These are phyloP conservation scores for Apodemia zela DNA, from an alignment of 2,888 invertebrate species.

Conservation along the genomic window DNA sequence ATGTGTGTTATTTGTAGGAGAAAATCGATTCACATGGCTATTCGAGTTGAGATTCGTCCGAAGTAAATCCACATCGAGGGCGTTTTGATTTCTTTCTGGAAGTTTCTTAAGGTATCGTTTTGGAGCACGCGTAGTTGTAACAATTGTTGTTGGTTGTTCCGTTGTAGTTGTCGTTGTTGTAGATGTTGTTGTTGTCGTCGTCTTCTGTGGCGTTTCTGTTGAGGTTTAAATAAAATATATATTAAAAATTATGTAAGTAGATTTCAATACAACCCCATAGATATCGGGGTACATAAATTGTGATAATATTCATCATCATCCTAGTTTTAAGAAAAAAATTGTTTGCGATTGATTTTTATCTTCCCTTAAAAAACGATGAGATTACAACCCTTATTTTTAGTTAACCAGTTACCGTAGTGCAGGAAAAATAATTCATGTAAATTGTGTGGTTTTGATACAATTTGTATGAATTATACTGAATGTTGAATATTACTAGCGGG, in stretches of 20 bases:
- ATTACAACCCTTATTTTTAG: too few relatives aligned
- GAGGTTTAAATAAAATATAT: constrained; percentile 33
- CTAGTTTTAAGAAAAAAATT: too few relatives aligned
- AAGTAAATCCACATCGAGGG: constrained; percentile 59
- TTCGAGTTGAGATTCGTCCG: constrained; percentile 62
- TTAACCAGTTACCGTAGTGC: too few relatives aligned
- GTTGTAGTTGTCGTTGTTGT: constrained; percentile 65
- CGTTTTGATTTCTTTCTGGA: constrained; percentile 59
- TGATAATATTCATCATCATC: too few relatives aligned
- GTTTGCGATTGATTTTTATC: too few relatives aligned
- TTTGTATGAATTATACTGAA: too few relatives aligned
- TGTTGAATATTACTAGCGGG: too few relatives aligned
- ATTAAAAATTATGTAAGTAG: not conserved
- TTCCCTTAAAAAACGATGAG: too few relatives aligned
- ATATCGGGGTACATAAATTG: too few relatives aligned
- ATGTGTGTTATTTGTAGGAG: constrained; percentile 50
- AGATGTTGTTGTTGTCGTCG: constrained; percentile 61
- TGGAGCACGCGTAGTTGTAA: constrained; percentile 56
- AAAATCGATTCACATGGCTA: constrained; percentile 54
- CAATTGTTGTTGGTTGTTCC: constrained; percentile 44
- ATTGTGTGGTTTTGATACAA: too few relatives aligned
- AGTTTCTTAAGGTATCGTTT: constrained; percentile 66
- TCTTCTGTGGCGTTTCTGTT: constrained; percentile 70
- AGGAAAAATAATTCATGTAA: too few relatives aligned
- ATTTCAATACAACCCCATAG: too few relatives aligned